A percentile compares a stretch with the other conserved stretches of the same genome.
Conservation (phyloP, 2,113 vertebrate species). For the Pardalotus punctatus region DNA sequence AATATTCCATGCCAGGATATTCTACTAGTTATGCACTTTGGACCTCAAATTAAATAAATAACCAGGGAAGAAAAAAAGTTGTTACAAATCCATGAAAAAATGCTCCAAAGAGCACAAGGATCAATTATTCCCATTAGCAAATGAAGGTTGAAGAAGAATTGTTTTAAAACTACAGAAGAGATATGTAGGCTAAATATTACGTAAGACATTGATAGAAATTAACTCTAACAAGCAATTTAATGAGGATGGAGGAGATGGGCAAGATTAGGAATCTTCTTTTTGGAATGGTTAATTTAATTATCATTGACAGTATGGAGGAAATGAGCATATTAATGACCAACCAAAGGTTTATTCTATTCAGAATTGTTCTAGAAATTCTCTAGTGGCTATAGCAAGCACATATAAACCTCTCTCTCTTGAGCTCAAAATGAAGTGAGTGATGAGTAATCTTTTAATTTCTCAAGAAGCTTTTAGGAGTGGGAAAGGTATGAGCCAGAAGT, state of each 20-base stretch:
- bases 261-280: background rate
- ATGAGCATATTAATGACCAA: background rate
- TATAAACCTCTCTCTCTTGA: background rate
- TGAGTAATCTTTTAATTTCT: background rate
- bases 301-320: background rate
- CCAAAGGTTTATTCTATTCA: background rate
- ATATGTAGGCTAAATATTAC: background rate
- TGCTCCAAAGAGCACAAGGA: background rate
- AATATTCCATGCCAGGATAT: background rate
- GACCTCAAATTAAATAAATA: conserved; percentile 23
- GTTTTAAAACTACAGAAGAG: background rate
- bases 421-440: background rate
- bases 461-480: background rate
- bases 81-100: background rate
- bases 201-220: background rate
- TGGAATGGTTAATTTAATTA: background rate
- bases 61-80: background rate
- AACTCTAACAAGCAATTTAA: background rate
- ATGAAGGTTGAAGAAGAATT: background rate
- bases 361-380: background rate
- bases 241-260: background rate
- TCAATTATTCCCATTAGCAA: conserved; percentile 37
- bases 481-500: background rate
- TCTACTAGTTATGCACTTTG: background rate
- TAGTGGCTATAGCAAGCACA: background rate